Conservation (phyloP, 2,113 vertebrate species). For the Emberiza fucata region DNA sequence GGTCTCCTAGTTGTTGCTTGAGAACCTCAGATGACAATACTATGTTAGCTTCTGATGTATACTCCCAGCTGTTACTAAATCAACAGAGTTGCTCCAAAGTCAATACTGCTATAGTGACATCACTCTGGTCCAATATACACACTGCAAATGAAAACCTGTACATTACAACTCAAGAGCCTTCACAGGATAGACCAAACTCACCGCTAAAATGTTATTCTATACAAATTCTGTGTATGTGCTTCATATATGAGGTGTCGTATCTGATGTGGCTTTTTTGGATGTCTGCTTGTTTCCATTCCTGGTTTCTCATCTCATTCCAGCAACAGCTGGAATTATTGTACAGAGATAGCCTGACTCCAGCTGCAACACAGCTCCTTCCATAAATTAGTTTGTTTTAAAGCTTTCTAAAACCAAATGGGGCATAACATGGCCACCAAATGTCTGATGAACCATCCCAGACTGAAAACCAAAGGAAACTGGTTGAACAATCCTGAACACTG, state of each 20-base stretch:
- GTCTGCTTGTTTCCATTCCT: not conserved
- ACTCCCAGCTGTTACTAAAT: not conserved
- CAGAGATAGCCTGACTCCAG: not conserved
- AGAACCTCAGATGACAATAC: not conserved
- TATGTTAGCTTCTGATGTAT: not conserved
- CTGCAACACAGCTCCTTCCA: not conserved
- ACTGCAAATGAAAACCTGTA: not conserved
- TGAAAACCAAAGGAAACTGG: not conserved
- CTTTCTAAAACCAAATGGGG: conserved; percentile 11
- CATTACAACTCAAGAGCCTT: not conserved
- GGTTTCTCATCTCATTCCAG: not conserved
- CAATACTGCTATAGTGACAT: not conserved
- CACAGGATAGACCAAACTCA: not conserved
- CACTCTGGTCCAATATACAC: not conserved
- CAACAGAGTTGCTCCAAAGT: not conserved
- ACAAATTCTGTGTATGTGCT: not conserved
- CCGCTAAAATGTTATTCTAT: not conserved
- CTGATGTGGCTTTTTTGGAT: not conserved
- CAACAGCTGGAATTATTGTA: conserved; percentile 37
- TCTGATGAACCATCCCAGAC: not conserved
- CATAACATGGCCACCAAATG: not conserved
- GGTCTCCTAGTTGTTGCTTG: not conserved
- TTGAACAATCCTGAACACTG: not conserved
- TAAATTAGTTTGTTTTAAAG: not conserved
- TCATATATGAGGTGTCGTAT: fast-evolving